phyloP scores from a whole-genome alignment of 1,140 invertebrate genomes.

The Trichonephila clavipes region DNA sequence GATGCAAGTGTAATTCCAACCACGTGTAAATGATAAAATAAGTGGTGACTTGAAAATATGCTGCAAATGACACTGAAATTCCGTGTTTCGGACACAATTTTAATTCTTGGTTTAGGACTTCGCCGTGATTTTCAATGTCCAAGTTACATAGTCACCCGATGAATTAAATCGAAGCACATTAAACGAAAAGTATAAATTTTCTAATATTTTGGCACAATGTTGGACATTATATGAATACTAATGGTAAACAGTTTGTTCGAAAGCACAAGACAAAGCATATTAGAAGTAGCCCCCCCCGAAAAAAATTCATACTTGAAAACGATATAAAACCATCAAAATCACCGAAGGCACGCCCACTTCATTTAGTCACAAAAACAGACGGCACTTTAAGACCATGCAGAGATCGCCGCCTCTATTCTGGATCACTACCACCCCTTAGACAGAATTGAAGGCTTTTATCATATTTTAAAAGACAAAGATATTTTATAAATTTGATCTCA shows the following conservation, averaged over 20 bases:
- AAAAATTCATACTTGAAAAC: not conserved
- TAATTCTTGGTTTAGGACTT: too few relatives aligned
- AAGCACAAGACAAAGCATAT: not conserved
- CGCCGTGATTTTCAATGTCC: not conserved
- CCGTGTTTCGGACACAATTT: too few relatives aligned
- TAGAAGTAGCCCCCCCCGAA: not conserved
- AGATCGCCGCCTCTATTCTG: not conserved
- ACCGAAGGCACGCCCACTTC: not conserved
- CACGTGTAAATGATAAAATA: too few relatives aligned
- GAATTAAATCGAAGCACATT: not conserved
- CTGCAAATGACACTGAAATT: too few relatives aligned
- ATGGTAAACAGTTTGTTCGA: not conserved
- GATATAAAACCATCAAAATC: conserved; percentile 3
- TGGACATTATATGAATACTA: not conserved
- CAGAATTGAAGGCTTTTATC: too few relatives aligned
- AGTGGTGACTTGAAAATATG: too few relatives aligned
- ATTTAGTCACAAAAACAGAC: not conserved
- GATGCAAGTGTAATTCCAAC: too few relatives aligned
- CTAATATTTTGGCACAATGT: not conserved
- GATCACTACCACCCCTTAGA: too few relatives aligned
- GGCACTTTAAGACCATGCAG: too few relatives aligned
- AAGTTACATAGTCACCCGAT: not conserved
- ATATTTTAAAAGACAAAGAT: too few relatives aligned
- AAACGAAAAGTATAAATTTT: conserved; percentile 5
- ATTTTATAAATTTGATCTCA: too few relatives aligned